Conservation (phyloP, 2,113 vertebrate genomes). For the Notarius lentiginosus region DNA sequence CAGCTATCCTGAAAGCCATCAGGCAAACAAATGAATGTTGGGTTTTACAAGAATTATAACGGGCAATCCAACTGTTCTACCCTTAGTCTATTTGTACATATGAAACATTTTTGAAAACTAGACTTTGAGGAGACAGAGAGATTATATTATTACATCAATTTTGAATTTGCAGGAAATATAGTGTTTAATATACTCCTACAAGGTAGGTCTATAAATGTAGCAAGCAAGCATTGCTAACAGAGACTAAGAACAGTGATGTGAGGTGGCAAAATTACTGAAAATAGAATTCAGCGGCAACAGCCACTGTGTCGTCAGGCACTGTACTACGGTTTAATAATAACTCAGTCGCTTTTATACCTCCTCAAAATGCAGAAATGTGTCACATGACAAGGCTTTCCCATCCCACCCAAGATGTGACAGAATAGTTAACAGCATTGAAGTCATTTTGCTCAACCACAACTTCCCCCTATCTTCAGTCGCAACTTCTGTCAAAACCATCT, state of each 20-base stretch:
- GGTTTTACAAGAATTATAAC: not conserved
- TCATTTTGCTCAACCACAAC: constrained; percentile 53
- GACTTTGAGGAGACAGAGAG: not conserved
- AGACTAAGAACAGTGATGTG: not conserved
- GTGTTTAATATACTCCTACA: too few species aligned
- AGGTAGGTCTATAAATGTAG: not conserved
- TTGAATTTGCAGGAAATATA: not conserved
- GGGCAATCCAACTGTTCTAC: not conserved
- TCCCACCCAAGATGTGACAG: constrained; percentile 37
- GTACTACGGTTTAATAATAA: constrained; percentile 64
- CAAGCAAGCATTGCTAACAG: not conserved
- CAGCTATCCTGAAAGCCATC: not conserved
- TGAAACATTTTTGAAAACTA: not conserved
- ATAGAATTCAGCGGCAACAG: not conserved
- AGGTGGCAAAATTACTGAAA: not conserved
- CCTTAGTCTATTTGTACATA: not conserved
- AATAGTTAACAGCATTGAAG: constrained; percentile 41
- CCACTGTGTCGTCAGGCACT: not conserved
- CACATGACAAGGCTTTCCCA: constrained; percentile 49
- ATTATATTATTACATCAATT: not conserved
- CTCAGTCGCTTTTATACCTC: constrained; percentile 68
- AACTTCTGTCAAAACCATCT: constrained; percentile 41
- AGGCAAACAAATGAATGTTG: not conserved
- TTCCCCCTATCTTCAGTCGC: constrained; percentile 45
- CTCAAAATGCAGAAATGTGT: constrained; percentile 62